phyloP scores from a whole-genome alignment of 2,888 invertebrate species.

The Cerastis leucographa region DNA sequence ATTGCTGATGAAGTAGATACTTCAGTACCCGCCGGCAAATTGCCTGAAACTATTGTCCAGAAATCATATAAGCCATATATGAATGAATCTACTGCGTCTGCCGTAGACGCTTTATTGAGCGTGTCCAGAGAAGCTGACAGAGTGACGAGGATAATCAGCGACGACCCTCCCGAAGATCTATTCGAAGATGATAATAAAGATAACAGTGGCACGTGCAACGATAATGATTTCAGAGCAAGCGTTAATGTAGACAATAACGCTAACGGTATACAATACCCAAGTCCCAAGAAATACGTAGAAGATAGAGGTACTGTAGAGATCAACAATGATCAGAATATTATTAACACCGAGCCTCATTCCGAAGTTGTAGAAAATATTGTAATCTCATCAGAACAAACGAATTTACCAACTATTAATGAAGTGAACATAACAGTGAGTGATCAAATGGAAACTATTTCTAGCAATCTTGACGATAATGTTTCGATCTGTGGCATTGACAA shows the following conservation, averaged over 20 bases:
- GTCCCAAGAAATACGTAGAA: slow-evolving; percentile 52
- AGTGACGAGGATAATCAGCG: slow-evolving; percentile 84
- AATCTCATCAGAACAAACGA: slow-evolving; percentile 25
- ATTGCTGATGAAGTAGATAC: slow-evolving; percentile 30
- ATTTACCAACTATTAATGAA: slow-evolving; percentile 24
- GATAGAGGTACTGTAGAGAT: slow-evolving; percentile 42
- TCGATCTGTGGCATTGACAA: slow-evolving; percentile 37
- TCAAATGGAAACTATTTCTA: slow-evolving; percentile 29
- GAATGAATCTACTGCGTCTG: slow-evolving; percentile 86
- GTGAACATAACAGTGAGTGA: slow-evolving; percentile 38
- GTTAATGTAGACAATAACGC: slow-evolving; percentile 56
- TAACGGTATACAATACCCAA: slow-evolving; percentile 47
- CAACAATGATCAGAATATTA: slow-evolving; percentile 51
- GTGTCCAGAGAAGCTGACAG: slow-evolving; percentile 86
- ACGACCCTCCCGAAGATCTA: slow-evolving; percentile 86
- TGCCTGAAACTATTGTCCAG: slow-evolving; percentile 59
- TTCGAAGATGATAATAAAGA: slow-evolving; percentile 87
- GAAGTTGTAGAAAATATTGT: slow-evolving; percentile 51
- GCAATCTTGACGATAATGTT: slow-evolving; percentile 32
- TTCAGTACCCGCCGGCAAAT: slow-evolving; percentile 50
- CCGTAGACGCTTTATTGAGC: slow-evolving; percentile 87
- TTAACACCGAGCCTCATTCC: slow-evolving; percentile 33
- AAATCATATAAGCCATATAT: slow-evolving; percentile 75
- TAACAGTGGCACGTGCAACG: slow-evolving; percentile 61
- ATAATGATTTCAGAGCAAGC: slow-evolving; percentile 73